Base-by-base conservation (phyloP, 1,140 invertebrate species). In the Propsilocerus akamusi region DNA sequence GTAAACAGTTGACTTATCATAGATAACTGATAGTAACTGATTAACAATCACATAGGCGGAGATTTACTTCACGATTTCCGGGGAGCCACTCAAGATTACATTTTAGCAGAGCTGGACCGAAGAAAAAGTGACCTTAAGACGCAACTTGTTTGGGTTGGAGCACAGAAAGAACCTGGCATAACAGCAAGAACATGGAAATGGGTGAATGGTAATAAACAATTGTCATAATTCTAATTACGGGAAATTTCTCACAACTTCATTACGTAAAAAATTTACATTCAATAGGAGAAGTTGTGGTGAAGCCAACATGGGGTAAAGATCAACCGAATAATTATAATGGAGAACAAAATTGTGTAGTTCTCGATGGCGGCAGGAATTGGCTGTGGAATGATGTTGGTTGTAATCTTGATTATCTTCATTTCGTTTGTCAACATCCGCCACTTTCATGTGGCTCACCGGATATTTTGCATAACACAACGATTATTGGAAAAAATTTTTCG, bases 301-400 rank as follows among this genome's bases (percentile, higher is more conserved):
- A 78, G 54, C 86, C 86, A 5, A 72, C 81, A 1, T 94, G 90
- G 90, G 89, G 87, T 26, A 86, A 87, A 60, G 88, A 92, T 57
- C 90, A 95, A 59, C 90, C 90, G 0, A 94, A 94, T 60, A 95
- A 94, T 59, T 94, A 94, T 67, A 94, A 93, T 58, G 86, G 88
- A 0, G 86, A 94, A 59, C 90, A 95, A 64, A 93, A 94, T 64
- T 94, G 89, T 64, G 87, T 86, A 4, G 86, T 93, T 6, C 67
- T 94, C 49, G 90, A 95, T 58, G 88, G 89, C 3, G 87, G 84
- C 0, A 72, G 86, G 49, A 77, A 79, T 34, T 94, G 90, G 90
- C 68, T 83, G 0, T 95, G 89, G 89, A 95, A 95, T 64, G 90
- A 95, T 68, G 88, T 95, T 23, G 88, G 87, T 20, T 95, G 90